phyloP scores from a whole-genome alignment of 2,113 vertebrate genomes.

The Coturnix japonica region DNA sequence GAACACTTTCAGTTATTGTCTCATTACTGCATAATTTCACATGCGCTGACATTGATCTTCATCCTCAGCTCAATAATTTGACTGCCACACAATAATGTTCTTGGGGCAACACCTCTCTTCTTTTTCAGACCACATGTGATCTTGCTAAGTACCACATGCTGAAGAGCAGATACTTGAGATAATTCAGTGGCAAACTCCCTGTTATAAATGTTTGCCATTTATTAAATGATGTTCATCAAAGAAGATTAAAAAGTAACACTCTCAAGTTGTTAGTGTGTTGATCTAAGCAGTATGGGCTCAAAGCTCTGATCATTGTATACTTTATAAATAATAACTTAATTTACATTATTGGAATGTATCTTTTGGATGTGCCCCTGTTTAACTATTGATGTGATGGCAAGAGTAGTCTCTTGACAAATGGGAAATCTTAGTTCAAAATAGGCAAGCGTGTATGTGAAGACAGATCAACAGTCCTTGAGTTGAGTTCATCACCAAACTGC shows the following conservation, averaged over 20 bases:
- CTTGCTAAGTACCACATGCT: not conserved
- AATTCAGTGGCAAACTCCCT: not conserved
- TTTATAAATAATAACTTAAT: not conserved
- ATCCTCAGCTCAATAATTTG: not conserved
- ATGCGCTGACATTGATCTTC: not conserved
- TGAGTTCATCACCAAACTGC: not conserved
- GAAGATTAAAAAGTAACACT: not conserved
- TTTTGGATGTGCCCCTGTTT: not conserved
- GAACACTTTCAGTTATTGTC: not conserved
- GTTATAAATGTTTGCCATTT: not conserved
- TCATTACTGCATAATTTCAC: not conserved
- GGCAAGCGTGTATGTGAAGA: accelerated
- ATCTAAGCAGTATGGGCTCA: not conserved
- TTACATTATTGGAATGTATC: not conserved
- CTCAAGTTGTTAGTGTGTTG: not conserved
- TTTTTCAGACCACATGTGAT: not conserved
- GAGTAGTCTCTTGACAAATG: not conserved
- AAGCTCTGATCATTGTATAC: not conserved
- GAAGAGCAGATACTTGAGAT: not conserved
- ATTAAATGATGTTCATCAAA: not conserved
- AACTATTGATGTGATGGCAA: not conserved
- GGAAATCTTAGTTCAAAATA: not conserved
- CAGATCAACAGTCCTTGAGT: not conserved
- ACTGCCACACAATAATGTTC: not conserved
- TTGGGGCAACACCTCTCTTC: not conserved